Evolutionary conservation across 2,888 invertebrate species (phyloP).

Genomic region (Agriopis leucophaearia): DNA sequence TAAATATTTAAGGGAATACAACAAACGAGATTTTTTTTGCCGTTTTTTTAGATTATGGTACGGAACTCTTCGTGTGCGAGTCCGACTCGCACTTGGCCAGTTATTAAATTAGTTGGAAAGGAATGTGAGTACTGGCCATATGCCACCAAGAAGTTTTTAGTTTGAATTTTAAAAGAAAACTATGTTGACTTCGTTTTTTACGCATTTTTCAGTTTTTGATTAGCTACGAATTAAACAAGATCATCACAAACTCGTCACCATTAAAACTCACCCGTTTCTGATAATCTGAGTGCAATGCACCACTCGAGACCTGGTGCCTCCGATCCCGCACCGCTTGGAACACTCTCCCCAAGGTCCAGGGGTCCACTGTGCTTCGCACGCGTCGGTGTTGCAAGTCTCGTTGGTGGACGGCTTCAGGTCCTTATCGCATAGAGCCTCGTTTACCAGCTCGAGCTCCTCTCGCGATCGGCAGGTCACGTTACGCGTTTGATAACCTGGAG

Average conservation of each 20-base stretch:
- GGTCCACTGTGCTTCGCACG: conserved; percentile 94
- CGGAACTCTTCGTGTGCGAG: no score
- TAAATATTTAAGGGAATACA: no score
- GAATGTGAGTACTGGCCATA: no score
- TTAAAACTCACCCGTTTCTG: conserved; percentile 86
- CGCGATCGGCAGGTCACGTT: conserved; percentile 93
- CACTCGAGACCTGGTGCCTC: conserved; percentile 89
- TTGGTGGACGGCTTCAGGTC: conserved; percentile 90
- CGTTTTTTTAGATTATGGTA: no score
- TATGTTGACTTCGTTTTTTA: no score
- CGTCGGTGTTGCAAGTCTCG: conserved; percentile 90
- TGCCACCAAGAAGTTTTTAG: no score
- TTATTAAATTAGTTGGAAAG: no score
- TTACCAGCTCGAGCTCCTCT: conserved; percentile 89
- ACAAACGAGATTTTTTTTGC: no score
- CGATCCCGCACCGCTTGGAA: conserved; percentile 92
- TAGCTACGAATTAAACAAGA: no score
- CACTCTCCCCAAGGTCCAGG: conserved; percentile 93
- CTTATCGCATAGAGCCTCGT: conserved; percentile 92
- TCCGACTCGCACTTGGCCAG: no score
- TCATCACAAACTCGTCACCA: background rate
- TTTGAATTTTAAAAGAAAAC: no score
- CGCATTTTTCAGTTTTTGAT: no score
- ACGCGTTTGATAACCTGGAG: conserved; percentile 90
- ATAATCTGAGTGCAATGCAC: conserved; percentile 94